phyloP scores from a whole-genome alignment of 2,888 invertebrate species.

The Schizotus pectinicornis region DNA sequence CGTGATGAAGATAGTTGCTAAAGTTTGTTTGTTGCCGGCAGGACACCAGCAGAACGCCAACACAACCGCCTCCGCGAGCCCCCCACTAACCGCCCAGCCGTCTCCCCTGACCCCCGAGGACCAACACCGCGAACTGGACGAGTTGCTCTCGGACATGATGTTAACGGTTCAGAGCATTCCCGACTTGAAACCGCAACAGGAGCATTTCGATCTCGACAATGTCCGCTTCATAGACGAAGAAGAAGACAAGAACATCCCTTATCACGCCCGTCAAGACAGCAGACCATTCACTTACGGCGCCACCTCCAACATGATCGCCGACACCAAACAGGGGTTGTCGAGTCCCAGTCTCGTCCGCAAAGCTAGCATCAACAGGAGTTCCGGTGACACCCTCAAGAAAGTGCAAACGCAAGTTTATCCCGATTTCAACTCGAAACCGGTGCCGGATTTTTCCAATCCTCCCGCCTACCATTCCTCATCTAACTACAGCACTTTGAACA shows the following conservation, averaged over 20 bases:
- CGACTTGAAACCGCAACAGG: constrained; percentile 58
- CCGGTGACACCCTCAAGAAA: constrained; percentile 55
- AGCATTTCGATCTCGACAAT: constrained; percentile 50
- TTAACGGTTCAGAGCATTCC: constrained; percentile 86
- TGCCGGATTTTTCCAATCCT: constrained; percentile 38
- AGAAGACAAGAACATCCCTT: constrained; percentile 75
- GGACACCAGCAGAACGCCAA: constrained; percentile 59
- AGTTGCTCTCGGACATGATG: constrained; percentile 85
- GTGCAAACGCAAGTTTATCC: constrained; percentile 56
- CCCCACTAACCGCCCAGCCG: constrained; percentile 57
- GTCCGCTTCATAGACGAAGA: constrained; percentile 57
- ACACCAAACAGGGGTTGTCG: constrained; percentile 66
- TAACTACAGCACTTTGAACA: constrained; percentile 43
- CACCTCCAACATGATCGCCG: constrained; percentile 56
- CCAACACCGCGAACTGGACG: constrained; percentile 78
- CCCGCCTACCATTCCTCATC: constrained; percentile 29
- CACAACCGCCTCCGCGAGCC: constrained; percentile 58
- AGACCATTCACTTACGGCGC: constrained; percentile 88
- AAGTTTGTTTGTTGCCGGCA: constrained; percentile 38
- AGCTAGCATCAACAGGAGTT: constrained; percentile 61
- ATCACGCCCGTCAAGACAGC: constrained; percentile 89
- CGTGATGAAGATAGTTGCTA: not conserved
- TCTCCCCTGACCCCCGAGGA: constrained; percentile 60
- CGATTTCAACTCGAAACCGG: constrained; percentile 49
- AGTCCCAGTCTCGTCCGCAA: constrained; percentile 86